These are phyloP conservation scores for Protomyctophum bolini DNA, from an alignment of 2,113 vertebrate species.

Conservation along the genomic window DNA sequence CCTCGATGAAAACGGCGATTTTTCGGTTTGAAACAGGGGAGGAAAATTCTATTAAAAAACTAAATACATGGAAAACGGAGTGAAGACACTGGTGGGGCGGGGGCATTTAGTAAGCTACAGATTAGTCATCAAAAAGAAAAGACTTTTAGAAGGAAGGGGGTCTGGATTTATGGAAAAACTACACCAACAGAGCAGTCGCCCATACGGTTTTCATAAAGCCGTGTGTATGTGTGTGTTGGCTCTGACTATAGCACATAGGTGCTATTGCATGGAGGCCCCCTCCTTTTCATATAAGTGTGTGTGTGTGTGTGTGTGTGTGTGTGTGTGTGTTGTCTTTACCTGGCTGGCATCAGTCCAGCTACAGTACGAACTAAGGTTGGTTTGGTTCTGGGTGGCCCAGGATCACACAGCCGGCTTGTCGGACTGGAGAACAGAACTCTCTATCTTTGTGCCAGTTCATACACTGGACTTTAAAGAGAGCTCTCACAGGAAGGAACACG, in stretches of 20 bases:
- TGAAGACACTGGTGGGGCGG: slow-evolving; percentile 41
- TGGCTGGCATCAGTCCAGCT: too few species aligned
- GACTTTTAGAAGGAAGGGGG: slow-evolving; percentile 51
- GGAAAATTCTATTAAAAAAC: slow-evolving; percentile 53
- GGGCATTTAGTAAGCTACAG: slow-evolving; percentile 58
- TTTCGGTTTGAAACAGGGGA: slow-evolving; percentile 16
- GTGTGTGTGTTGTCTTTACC: too few species aligned
- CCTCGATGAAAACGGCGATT: slow-evolving; percentile 23
- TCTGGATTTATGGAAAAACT: slow-evolving; percentile 55
- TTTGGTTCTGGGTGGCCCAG: too few species aligned
- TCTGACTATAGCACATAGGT: slow-evolving; percentile 33
- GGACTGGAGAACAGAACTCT: too few species aligned
- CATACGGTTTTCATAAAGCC: slow-evolving; percentile 70
- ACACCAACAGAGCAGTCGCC: slow-evolving; percentile 49
- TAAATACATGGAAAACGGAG: slow-evolving; percentile 49
- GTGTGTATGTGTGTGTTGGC: slow-evolving; percentile 19
- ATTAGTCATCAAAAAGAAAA: slow-evolving; percentile 68
- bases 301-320: slow-evolving; percentile 18
- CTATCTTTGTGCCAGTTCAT: too few species aligned
- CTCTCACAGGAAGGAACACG: not conserved
- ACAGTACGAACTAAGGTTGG: too few species aligned
- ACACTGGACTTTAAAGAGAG: too few species aligned
- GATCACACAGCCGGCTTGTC: too few species aligned
- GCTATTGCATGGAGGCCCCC: slow-evolving; percentile 41
- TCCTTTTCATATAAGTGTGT: not conserved